Conservation (phyloP, 1,140 invertebrate genomes). For the Atta colombica region DNA sequence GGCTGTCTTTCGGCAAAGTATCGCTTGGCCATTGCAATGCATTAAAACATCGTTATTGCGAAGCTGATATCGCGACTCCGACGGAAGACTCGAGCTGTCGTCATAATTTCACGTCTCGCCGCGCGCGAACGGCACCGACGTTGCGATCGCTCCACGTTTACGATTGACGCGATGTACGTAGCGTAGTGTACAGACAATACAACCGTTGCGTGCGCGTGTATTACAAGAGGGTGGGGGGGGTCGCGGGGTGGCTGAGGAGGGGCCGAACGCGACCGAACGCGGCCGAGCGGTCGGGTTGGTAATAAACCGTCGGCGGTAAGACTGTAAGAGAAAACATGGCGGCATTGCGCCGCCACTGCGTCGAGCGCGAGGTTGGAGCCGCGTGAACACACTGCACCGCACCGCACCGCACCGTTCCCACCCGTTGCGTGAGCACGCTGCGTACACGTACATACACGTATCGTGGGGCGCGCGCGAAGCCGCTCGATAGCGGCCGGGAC, state of each 20-base stretch:
- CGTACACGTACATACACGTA: neutral
- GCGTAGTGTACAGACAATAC: neutral
- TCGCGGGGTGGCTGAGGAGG: neutral
- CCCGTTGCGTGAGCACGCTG: slow-evolving; percentile 4
- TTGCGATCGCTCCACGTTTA: neutral
- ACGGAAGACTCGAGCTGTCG: neutral
- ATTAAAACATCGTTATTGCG: neutral
- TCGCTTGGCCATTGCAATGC: neutral
- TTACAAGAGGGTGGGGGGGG: too few species aligned
- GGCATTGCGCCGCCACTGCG: slow-evolving; percentile 53
- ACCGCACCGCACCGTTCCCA: slow-evolving; percentile 12
- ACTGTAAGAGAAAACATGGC: slow-evolving; percentile 72
- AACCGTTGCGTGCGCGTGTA: too few species aligned
- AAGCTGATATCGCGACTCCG: neutral
- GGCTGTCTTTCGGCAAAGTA: neutral
- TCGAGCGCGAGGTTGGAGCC: slow-evolving; percentile 54
- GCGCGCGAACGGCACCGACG: neutral
- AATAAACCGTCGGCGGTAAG: slow-evolving; percentile 18
- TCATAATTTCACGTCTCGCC: neutral
- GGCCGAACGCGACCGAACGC: slow-evolving; percentile 2
- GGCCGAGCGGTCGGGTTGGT: neutral
- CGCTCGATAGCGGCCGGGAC: slow-evolving; percentile 20
- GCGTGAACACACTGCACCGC: slow-evolving; percentile 23
- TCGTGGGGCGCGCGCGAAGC: slow-evolving; percentile 1
- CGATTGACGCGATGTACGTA: neutral